Conservation (phyloP, 2,797 vertebrate genomes). For the Poecilia gillii region DNA sequence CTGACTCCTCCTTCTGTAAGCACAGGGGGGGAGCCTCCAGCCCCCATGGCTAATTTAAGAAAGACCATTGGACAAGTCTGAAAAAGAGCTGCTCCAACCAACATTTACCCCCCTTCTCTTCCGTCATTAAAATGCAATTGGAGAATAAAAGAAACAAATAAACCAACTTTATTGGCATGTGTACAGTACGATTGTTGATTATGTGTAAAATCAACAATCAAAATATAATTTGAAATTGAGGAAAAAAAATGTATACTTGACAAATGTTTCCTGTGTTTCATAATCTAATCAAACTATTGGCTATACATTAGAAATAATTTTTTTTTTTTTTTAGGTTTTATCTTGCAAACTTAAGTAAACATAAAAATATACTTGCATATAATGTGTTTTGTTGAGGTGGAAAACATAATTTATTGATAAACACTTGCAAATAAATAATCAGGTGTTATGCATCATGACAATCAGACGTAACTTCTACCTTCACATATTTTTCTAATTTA, state of each 20-base stretch:
- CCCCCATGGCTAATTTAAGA: constrained; percentile 86
- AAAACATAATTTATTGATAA: not conserved
- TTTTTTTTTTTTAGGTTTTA: not conserved
- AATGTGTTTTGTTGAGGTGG: not conserved
- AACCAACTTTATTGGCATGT: constrained; percentile 7
- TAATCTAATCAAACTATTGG: not conserved
- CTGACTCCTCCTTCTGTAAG: constrained; percentile 81
- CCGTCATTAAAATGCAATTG: constrained; percentile 24
- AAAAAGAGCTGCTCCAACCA: constrained; percentile 67
- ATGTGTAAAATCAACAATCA: not conserved
- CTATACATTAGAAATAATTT: not conserved
- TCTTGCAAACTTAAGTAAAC: not conserved
- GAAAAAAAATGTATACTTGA: not conserved
- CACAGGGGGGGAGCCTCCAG: constrained; percentile 71
- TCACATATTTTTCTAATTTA: no score
- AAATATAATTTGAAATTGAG: not conserved
- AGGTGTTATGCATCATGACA: not conserved
- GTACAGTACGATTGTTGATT: not conserved
- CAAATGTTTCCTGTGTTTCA: not conserved
- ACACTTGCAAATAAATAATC: not conserved
- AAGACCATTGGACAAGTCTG: constrained; percentile 77
- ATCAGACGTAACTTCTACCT: no score
- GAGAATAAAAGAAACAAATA: constrained; percentile 12
- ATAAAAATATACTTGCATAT: not conserved
- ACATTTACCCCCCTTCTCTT: constrained; percentile 47